Percentiles rank a stretch among this genome's conserved stretches.
These are phyloP conservation scores for Vicugna pacos DNA, from an alignment of 2,113 vertebrate species.

Conservation along the genomic window DNA sequence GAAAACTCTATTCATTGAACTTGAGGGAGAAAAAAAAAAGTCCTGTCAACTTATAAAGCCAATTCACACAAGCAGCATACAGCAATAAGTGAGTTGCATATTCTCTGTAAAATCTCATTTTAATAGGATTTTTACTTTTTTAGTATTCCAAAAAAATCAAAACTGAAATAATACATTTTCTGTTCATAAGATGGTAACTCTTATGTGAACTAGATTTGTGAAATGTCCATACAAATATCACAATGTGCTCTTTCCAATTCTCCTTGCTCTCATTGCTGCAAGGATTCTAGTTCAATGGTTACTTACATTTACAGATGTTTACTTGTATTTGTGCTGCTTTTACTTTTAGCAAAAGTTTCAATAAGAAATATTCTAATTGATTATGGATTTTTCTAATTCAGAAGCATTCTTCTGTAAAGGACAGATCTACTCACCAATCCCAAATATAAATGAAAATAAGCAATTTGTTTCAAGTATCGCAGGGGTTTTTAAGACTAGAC, in stretches of 20 bases:
- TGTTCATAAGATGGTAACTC: background rate
- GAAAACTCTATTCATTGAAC: constrained; percentile 53
- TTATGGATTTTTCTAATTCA: background rate
- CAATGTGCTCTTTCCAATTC: background rate
- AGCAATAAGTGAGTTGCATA: background rate
- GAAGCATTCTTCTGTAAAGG: background rate
- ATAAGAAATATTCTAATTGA: background rate
- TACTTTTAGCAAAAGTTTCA: background rate
- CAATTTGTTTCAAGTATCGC: background rate
- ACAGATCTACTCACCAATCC: background rate
- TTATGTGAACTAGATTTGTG: background rate
- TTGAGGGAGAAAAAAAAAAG: background rate
- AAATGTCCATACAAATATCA: background rate
- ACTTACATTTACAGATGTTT: background rate
- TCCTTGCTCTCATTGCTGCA: background rate
- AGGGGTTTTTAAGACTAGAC: background rate
- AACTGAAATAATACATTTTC: constrained; percentile 25
- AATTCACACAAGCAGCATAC: background rate
- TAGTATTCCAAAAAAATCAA: background rate
- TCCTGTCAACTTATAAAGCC: constrained; percentile 49
- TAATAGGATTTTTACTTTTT: background rate
- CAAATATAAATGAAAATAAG: background rate
- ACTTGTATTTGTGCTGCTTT: background rate
- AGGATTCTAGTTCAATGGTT: background rate
- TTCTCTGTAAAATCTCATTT: background rate